Conservation (phyloP, 30 jellyfish, hydroid and myxozoan genomes). For the Pelagia noctiluca region DNA sequence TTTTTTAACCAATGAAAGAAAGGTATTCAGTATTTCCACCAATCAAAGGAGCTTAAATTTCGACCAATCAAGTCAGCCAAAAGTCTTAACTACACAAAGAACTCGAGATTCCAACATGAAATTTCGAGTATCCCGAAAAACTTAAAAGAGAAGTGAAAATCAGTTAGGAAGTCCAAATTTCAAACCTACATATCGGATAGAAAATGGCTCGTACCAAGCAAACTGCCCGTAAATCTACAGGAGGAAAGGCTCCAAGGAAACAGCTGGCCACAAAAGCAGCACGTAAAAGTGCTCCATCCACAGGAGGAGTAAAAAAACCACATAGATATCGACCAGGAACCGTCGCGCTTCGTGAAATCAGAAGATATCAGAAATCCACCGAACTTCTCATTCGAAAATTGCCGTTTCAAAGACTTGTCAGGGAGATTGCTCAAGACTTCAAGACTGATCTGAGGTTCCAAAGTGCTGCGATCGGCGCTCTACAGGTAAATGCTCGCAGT, state of each 20-base stretch:
- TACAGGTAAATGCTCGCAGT: conserved; percentile 52
- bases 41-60: not conserved
- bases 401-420: conserved; percentile 97
- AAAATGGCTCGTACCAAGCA: conserved; percentile 99
- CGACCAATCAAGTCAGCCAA: conserved; percentile 36
- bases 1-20: conserved; percentile 21
- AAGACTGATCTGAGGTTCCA: conserved; percentile 98
- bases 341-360: conserved; percentile 98
- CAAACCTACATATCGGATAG: not conserved
- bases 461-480: conserved; percentile 99
- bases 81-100: conserved; percentile 26
- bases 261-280: conserved; percentile 99
- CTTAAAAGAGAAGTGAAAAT: not conserved
- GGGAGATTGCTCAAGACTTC: conserved; percentile 99
- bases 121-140: not conserved
- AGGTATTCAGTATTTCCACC: conserved; percentile 13
- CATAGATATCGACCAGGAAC: conserved; percentile 99
- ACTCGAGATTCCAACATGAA: not conserved
- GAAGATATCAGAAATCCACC: conserved; percentile 98
- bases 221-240: conserved; percentile 99
- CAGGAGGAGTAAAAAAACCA: conserved; percentile 99
- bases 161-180: not conserved
- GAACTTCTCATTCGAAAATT: conserved; percentile 94
- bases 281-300: conserved; percentile 97
- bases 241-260: conserved; percentile 99